A percentile compares a stretch with the other conserved stretches of the same genome.
These are phyloP conservation scores for Ornithoptera alexandrae DNA, from an alignment of 2,888 invertebrate genomes.

Conservation along the genomic window DNA sequence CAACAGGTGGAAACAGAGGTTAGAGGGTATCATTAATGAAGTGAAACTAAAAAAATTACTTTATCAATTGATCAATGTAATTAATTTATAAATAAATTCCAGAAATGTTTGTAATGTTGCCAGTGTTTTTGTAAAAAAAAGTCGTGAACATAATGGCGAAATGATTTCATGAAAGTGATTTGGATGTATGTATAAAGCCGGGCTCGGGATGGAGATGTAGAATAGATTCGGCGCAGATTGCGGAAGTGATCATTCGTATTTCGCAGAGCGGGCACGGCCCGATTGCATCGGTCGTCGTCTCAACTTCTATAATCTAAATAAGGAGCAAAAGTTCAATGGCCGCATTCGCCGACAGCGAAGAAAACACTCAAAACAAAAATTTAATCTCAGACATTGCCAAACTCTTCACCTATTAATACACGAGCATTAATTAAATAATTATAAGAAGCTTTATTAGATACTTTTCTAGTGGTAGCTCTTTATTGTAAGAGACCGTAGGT, in stretches of 20 bases:
- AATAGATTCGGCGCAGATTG: conserved; percentile 54
- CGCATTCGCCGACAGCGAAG: conserved; percentile 61
- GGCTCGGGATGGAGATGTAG: conserved; percentile 34
- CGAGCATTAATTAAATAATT: too few relatives aligned
- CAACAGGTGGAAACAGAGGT: conserved; percentile 24
- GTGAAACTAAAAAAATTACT: background rate
- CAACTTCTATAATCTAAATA: conserved; percentile 78
- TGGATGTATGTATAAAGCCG: conserved; percentile 6
- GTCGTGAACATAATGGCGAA: background rate
- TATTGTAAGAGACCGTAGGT: too few relatives aligned
- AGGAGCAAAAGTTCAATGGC: conserved; percentile 79
- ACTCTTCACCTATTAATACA: background rate
- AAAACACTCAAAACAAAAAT: conserved; percentile 53
- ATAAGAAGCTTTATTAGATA: too few relatives aligned
- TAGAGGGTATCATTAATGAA: background rate
- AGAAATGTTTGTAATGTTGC: too few relatives aligned
- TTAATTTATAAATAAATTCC: too few relatives aligned
- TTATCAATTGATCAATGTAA: too few relatives aligned
- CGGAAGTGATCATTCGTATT: conserved; percentile 70
- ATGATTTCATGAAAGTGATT: conserved; percentile 3
- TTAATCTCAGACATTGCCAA: conserved; percentile 14
- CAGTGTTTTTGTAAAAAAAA: background rate
- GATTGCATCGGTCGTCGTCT: conserved; percentile 70
- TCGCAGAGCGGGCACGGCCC: conserved; percentile 59
- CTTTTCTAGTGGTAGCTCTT: too few relatives aligned